Base-by-base conservation (phyloP, 2,888 invertebrate genomes). In the Ligdia adustata region DNA sequence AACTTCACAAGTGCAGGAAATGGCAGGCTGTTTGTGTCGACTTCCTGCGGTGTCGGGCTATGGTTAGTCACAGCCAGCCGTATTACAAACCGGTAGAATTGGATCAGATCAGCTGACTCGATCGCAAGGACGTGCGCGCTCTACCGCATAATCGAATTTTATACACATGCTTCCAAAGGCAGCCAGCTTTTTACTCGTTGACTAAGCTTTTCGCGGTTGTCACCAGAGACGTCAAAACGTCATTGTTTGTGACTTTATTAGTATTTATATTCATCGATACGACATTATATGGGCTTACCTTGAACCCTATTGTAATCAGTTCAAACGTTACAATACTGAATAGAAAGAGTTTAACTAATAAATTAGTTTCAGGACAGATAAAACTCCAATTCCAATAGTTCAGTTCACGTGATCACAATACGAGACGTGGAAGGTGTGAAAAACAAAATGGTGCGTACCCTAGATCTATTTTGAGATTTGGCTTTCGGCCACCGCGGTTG, bases 391-490 rank as follows among this genome's bases (percentile, higher is more conserved):
- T 51, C 55, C 48, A 52, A 34, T 38, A 38, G 29, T 55, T 64
- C 40, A 38, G 29, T 55, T 64, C 84, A 82, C 82, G 75, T 83
- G 85, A 84, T 75, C 81, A 78, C 77, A 78, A 74, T 80, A 66
- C 73, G 75, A 64, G 70, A 66, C 60, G 67, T 68, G 67, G 75
- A 74, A 83, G 83, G 83, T 82, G 82, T 73, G 76, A 79, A 76
- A 75, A 78, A 76, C 80, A 70, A 72, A 73, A 71, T 67, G 66
- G 69, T 66, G 66, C 64, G 60, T 62, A 28, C 37, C n/a, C 37
- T 37, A 60, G 54, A 49, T 67, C 82, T 85, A 87, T 84, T 87
- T 84, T 68, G 55, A 73, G 72, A 74, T 34, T 82, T 88, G 88
- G 88, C 87, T 62, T 48, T 40, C 44, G 57, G 79, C 88, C 86